Evolutionary conservation across 2,888 invertebrate species (phyloP).

Genomic region (Cheilosia pagana): DNA sequence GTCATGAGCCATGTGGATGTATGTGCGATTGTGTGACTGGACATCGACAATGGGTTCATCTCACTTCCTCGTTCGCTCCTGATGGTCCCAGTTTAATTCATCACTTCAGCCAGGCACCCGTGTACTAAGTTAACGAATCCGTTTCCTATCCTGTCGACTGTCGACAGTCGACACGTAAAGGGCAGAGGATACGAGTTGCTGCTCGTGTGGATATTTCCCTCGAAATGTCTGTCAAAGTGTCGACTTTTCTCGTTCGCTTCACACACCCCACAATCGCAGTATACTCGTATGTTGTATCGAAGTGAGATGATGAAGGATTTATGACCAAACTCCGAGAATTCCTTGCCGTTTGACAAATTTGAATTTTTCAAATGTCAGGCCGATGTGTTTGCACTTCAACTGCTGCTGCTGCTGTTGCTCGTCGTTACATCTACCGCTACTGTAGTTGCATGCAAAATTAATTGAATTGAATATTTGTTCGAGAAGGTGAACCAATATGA

Average conservation of each 20-base stretch:
- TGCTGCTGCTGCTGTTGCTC: constrained; percentile 32
- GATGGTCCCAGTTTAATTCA: constrained; percentile 63
- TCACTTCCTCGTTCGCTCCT: constrained; percentile 12
- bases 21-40: constrained; percentile 19
- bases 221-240: constrained; percentile 68
- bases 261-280: not conserved
- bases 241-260: constrained; percentile 36
- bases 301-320: constrained; percentile 69
- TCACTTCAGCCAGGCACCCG: constrained; percentile 50
- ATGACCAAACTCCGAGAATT: constrained; percentile 53
- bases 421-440: not conserved
- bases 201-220: constrained; percentile 27
- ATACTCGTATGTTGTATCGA: constrained; percentile 43
- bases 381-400: constrained; percentile 44
- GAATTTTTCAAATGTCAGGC: constrained; percentile 70
- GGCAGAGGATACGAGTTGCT: constrained; percentile 23
- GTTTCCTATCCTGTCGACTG: constrained; percentile 57
- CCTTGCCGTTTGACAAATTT: constrained; percentile 69
- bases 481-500: constrained; percentile 35
- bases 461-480: constrained; percentile 68
- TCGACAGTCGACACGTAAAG: constrained; percentile 42
- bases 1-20: constrained; percentile 54
- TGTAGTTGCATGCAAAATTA: constrained; percentile 65
- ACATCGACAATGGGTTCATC: constrained; percentile 61
- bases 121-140: constrained; percentile 62